Conservation (phyloP, 1,140 invertebrate species). For the Lycorma delicatula region DNA sequence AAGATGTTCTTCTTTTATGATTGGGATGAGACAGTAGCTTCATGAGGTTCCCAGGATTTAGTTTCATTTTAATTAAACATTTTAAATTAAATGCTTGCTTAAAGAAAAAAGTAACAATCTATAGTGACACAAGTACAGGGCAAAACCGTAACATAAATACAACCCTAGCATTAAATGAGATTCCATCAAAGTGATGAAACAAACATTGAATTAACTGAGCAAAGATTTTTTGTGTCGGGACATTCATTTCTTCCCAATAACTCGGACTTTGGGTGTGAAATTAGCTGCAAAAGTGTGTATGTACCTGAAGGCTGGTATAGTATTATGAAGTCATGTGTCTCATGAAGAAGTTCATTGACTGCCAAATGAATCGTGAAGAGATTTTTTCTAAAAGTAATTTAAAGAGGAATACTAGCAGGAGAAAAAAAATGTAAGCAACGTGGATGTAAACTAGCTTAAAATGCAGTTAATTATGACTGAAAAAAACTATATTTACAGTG, state of each 20-base stretch:
- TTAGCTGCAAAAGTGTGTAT: conserved; percentile 5
- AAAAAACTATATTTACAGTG: conserved; percentile 1
- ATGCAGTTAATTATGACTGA: neutral
- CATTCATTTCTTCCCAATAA: neutral
- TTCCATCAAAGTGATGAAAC: conserved; percentile 1
- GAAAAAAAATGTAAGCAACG: neutral
- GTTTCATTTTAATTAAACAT: no score
- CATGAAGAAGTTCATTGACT: neutral
- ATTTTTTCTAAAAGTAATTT: conserved; percentile 1
- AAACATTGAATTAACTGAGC: neutral
- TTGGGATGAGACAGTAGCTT: no score
- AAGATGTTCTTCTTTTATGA: no score
- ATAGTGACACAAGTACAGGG: no score
- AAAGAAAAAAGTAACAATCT: no score
- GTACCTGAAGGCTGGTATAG: neutral
- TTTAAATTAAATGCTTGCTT: no score
- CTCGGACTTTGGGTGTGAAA: conserved; percentile 1
- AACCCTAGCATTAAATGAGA: conserved; percentile 1
- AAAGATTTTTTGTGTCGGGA: neutral
- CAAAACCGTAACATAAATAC: conserved; percentile 2
- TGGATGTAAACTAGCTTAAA: conserved; percentile 2
- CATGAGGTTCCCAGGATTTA: no score
- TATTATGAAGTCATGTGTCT: neutral
- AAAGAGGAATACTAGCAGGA: neutral
- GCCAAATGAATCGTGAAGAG: neutral